Base-by-base conservation (phyloP, 1,140 invertebrate species). In the Nomia melanderi region DNA sequence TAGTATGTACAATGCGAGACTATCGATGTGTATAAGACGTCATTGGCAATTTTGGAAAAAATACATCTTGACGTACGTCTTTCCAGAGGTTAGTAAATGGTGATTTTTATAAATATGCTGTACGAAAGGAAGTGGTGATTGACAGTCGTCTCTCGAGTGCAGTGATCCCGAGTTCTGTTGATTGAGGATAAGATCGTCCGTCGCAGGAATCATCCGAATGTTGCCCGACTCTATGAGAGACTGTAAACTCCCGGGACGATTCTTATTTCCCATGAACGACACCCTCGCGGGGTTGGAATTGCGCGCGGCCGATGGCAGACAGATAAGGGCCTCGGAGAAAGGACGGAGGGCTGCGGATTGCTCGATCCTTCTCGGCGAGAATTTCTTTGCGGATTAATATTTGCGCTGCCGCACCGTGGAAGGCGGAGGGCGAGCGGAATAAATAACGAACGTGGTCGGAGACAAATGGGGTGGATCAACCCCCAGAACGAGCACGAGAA, bases 351-450 rank as follows among this genome's bases (percentile, higher is more conserved):
- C 41, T 12, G 1, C 9, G 20, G 31, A 77, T 59, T 11, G 44
- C 44, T 64, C 64, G 63, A 66, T 27, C 31, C 29, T 64, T 23
- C 41, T 41, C 64, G 39, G 77, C 57, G 72, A 31, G 36, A 67
- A 82, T 75, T 83, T 82, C 69, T 83, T 70, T 72, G 69, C 44
- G 75, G 47, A 83, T 83, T 82, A 82, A 83, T 83, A 78, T 83
- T 83, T 74, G 59, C 67, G 56, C 59, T 39, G 54, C 59, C 25
- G 54, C 64, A 57, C 70, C 50, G 36, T 44, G 31, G 41, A 36
- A 3, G 12, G 5, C 23, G 33, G 41, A 53, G 23, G 70, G 44
- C 50, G 33, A 78, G n/a, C 57, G 39, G 39, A 65, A 71, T 64
- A 82, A 81, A 78, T 72, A 82, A 73, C 62, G 47, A 65, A 62